phyloP scores from a whole-genome alignment of 2,888 invertebrate species.

The Colletes collaris region DNA sequence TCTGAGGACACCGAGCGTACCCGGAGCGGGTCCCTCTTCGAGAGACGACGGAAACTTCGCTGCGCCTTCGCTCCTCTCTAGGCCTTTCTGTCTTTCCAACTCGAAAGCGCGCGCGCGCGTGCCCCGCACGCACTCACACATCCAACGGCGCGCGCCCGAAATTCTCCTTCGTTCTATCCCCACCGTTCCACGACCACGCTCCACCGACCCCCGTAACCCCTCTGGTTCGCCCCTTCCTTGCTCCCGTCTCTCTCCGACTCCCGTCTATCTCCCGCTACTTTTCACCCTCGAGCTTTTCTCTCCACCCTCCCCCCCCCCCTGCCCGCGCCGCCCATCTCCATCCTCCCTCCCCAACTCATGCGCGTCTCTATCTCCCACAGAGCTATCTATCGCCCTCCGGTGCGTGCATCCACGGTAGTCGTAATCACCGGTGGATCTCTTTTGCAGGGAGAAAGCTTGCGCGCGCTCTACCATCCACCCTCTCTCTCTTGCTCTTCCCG shows the following conservation, averaged over 20 bases:
- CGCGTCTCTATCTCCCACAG: constrained; percentile 14
- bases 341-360: constrained; percentile 23
- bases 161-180: constrained; percentile 30
- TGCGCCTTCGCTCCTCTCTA: constrained; percentile 57
- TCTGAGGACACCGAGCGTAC: constrained; percentile 60
- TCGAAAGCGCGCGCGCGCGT: constrained; percentile 33
- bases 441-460: constrained; percentile 33
- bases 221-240: not conserved
- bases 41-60: constrained; percentile 67
- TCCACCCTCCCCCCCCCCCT: not conserved
- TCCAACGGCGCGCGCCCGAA: constrained; percentile 26
- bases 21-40: constrained; percentile 61
- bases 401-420: constrained; percentile 30
- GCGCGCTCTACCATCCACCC: constrained; percentile 25
- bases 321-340: not conserved
- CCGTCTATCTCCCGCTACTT: constrained; percentile 9
- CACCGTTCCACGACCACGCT: not conserved
- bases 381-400: constrained; percentile 14
- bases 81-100: constrained; percentile 49
- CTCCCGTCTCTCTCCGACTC: constrained; percentile 18
- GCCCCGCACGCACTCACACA: constrained; percentile 19
- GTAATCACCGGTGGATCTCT: constrained; percentile 60
- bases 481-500: constrained; percentile 10
- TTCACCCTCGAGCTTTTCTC: not conserved
- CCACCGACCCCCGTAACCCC: constrained; percentile 8